Evolutionary conservation across 92 coral and sea anemone species (phyloP).

Genomic region (Isaurus tuberculatus): DNA sequence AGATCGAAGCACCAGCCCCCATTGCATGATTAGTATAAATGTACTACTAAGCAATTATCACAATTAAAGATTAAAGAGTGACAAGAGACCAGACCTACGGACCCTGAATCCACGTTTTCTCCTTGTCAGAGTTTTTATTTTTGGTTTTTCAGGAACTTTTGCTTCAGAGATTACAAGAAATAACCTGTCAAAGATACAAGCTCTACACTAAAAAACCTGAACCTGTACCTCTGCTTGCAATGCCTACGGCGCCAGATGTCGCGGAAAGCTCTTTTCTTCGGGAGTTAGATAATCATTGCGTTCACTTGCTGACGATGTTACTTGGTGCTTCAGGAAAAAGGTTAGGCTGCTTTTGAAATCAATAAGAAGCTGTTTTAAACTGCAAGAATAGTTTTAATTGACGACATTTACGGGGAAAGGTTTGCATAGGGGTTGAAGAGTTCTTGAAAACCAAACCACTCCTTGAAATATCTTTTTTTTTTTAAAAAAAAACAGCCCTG

Average conservation of each 20-base stretch:
- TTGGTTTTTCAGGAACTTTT: constrained; percentile 64
- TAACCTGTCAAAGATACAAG: constrained; percentile 71
- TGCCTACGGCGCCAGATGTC: constrained; percentile 24
- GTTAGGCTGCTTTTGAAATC: constrained; percentile 16
- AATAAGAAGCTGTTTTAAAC: not conserved
- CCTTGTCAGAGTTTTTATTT: not conserved
- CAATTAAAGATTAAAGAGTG: no score
- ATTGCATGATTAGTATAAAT: no score
- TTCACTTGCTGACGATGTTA: constrained; percentile 55
- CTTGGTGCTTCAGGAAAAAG: constrained; percentile 57
- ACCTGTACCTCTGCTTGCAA: constrained; percentile 61
- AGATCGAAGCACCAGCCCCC: no score
- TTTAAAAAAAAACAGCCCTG: no score
- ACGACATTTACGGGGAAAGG: not conserved
- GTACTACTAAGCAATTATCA: no score
- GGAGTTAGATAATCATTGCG: constrained; percentile 66
- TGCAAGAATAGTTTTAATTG: not conserved
- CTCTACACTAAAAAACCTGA: constrained; percentile 68
- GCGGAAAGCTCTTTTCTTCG: constrained; percentile 80
- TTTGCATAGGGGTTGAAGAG: no score
- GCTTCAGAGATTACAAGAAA: constrained; percentile 71
- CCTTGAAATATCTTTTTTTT: no score
- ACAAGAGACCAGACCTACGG: no score
- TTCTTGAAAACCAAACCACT: no score
- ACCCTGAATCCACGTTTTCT: not conserved